A percentile compares a stretch with the other conserved stretches of the same genome.
These are phyloP conservation scores for Latrodectus elegans DNA, from an alignment of 2,888 invertebrate species.

Conservation along the genomic window DNA sequence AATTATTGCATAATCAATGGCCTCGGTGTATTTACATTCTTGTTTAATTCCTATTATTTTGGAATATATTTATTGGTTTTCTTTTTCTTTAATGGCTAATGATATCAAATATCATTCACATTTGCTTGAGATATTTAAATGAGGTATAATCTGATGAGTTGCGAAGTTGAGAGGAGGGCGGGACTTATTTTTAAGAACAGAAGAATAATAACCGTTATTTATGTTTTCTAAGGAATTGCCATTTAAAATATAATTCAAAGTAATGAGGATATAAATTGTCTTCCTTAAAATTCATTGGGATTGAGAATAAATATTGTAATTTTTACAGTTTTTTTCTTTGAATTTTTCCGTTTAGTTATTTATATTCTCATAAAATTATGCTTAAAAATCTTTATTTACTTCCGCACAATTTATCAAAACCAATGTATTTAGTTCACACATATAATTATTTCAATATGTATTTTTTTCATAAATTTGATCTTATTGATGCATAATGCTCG, in stretches of 20 bases:
- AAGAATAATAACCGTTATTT: not conserved
- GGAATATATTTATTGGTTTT: not conserved
- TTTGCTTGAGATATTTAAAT: slow-evolving; percentile 55
- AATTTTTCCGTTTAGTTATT: no score
- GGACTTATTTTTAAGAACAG: not conserved
- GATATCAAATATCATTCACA: slow-evolving; percentile 21
- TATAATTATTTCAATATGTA: no score
- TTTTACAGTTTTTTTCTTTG: no score
- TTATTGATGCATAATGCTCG: no score
- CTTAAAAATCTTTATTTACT: no score
- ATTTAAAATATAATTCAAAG: not conserved
- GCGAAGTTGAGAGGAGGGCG: not conserved
- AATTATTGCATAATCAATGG: not conserved
- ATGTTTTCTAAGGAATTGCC: not conserved
- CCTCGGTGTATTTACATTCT: not conserved
- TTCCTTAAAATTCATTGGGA: not conserved
- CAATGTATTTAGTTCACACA: no score
- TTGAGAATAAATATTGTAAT: no score
- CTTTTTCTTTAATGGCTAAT: not conserved
- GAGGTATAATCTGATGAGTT: slow-evolving; percentile 26
- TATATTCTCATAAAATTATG: no score
- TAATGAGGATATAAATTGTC: not conserved
- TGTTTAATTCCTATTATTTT: not conserved
- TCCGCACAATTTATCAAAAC: no score
- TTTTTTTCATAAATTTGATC: no score